These are phyloP conservation scores for Tretioscincus oriximinensis DNA, from an alignment of 2,113 vertebrate species.

Conservation along the genomic window DNA sequence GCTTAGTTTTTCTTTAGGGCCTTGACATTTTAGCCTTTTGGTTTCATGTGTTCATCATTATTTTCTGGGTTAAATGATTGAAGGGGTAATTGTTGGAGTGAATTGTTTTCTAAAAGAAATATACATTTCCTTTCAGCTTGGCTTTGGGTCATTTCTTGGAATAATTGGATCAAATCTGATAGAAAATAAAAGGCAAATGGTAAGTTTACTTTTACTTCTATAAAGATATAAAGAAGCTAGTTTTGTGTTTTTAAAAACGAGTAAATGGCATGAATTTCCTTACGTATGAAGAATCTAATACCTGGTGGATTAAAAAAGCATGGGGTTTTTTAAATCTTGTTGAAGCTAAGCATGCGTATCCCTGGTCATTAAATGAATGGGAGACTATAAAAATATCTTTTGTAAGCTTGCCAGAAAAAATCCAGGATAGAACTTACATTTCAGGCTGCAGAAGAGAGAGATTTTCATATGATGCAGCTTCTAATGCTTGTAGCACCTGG, in stretches of 20 bases:
- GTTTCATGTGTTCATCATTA: constrained; percentile 4
- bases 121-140: constrained; percentile 83
- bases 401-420: neutral
- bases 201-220: constrained; percentile 70
- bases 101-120: constrained; percentile 15
- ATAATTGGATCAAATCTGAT: constrained; percentile 97
- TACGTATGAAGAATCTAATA: neutral
- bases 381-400: neutral
- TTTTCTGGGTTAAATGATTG: neutral
- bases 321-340: too few species aligned
- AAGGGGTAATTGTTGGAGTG: neutral
- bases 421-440: too few species aligned
- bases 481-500: too few species aligned
- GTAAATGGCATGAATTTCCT: neutral
- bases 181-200: constrained; percentile 99
- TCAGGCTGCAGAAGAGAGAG: too few species aligned
- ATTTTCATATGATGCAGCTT: too few species aligned
- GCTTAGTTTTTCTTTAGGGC: too few species aligned
- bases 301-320: neutral
- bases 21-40: neutral
- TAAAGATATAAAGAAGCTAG: neutral
- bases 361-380: neutral
- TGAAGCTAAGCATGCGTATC: neutral
- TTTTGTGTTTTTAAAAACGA: neutral
- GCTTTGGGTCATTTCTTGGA: constrained; percentile 97